These are phyloP conservation scores for Psophia crepitans DNA, from an alignment of 2,113 vertebrate genomes.

Conservation along the genomic window DNA sequence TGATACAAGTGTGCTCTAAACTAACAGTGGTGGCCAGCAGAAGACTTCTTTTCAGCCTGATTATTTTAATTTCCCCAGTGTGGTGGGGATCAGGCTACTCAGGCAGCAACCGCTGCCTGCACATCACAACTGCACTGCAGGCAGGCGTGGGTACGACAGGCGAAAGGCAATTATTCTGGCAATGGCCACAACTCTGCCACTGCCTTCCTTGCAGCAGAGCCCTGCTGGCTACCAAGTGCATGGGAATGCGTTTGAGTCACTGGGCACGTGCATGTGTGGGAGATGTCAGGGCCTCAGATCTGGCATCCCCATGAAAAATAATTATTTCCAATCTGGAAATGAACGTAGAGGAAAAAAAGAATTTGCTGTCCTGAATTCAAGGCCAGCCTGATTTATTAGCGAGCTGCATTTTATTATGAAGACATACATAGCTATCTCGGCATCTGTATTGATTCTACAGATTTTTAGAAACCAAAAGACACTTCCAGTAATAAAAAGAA, in stretches of 20 bases:
- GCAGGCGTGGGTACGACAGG: not conserved
- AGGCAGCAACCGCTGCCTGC: not conserved
- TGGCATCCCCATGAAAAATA: not conserved
- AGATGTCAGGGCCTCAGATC: not conserved
- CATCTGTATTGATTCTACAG: not conserved
- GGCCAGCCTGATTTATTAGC: not conserved
- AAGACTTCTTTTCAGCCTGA: not conserved
- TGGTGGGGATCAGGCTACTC: not conserved
- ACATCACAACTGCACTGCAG: not conserved
- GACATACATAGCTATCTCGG: not conserved
- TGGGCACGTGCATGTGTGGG: not conserved
- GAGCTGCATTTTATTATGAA: not conserved
- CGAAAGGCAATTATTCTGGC: not conserved
- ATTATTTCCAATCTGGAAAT: not conserved
- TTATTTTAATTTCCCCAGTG: not conserved
- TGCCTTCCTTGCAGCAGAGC: not conserved
- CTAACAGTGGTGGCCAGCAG: not conserved
- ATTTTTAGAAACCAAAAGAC: not conserved
- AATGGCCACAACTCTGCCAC: not conserved
- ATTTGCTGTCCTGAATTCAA: not conserved
- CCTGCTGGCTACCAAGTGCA: not conserved
- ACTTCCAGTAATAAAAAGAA: conserved; percentile 2
- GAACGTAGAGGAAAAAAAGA: not conserved
- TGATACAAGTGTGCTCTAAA: not conserved
- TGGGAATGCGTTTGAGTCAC: not conserved